Evolutionary conservation across 2,797 vertebrate species (phyloP).

Genomic region (Botia kubotai): DNA sequence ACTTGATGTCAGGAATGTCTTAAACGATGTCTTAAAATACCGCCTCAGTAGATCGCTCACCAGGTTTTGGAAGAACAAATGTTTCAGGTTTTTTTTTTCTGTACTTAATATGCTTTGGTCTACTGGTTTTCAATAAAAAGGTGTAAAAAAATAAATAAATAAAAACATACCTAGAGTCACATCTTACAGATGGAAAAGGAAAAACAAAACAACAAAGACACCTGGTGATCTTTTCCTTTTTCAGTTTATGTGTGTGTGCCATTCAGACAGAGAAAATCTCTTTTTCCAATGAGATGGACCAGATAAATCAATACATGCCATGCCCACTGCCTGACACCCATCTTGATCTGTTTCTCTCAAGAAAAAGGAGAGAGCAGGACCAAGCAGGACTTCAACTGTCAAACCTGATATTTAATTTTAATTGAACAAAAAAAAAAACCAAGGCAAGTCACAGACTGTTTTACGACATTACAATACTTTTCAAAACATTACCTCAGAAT

Average conservation of each 20-base stretch:
- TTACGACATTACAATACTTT: not conserved
- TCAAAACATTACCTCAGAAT: not conserved
- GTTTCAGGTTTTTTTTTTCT: slow-evolving; percentile 28
- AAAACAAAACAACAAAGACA: not conserved
- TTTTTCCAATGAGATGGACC: slow-evolving; percentile 35
- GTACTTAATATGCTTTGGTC: slow-evolving; percentile 40
- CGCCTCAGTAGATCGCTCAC: too few species aligned
- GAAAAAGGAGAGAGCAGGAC: not conserved
- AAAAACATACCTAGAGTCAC: slow-evolving; percentile 5
- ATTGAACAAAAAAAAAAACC: not conserved
- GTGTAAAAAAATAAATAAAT: slow-evolving; percentile 6
- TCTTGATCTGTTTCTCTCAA: slow-evolving; percentile 37
- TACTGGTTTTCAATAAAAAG: slow-evolving; percentile 34
- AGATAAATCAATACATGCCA: slow-evolving; percentile 48
- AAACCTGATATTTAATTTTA: slow-evolving; percentile 11
- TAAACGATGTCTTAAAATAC: too few species aligned
- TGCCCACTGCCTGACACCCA: slow-evolving; percentile 46
- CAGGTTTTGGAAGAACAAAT: too few species aligned
- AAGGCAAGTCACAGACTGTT: not conserved
- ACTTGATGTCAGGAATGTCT: slow-evolving; percentile 7
- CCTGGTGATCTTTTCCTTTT: not conserved
- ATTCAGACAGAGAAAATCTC: slow-evolving; percentile 27
- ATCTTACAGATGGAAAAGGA: not conserved
- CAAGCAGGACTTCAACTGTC: not conserved
- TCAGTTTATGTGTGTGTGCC: not conserved